Base-by-base conservation (phyloP, 2,113 vertebrate genomes). In the Microtus oregoni region DNA sequence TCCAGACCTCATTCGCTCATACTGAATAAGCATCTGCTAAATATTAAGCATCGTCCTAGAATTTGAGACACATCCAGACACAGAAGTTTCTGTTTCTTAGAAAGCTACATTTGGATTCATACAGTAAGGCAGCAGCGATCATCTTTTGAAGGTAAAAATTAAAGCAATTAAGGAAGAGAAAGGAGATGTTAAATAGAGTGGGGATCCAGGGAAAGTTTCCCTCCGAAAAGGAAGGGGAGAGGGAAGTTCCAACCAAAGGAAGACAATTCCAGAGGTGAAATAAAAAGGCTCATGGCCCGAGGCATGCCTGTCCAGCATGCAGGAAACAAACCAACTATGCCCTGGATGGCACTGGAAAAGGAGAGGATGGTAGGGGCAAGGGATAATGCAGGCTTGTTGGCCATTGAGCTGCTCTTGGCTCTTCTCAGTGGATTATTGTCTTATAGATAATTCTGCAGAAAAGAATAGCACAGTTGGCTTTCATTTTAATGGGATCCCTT, bases 251-350 rank as follows among this genome's bases (percentile, higher is more conserved):
- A 26, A 8, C 4, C 19, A 26, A 38, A n/a, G 35, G 52, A 35
- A 58, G 58, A 58, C 58, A 58, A 58, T 58, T 58, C 58, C 58
- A 58, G 30, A 41, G 24, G 65, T 9, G 24, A 94, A 88, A 30
- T 44, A 32, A 67, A 68, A 38, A 63, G 38, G 2, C 58, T 89
- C 8, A 9, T 65, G 73, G 35, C 68, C 9, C 24, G 8, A 12
- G 44, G 12, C 8, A 35, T 22, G 2, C 12, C 38, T 26, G 2
- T 0, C 5, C 9, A 12, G 32, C 28, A n/a, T 81, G 28, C 41
- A 90, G 35, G 55, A 47, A 22, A 30, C 19, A 94, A 72, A 38
- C 17, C 50, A 24, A 24, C 67, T 35, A 24, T 14, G 1, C 35
- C 19, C 32, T 15, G 32, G 13, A 13, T 13, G 55, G 38, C 1